phyloP scores from a whole-genome alignment of 1,140 invertebrate genomes.

The Protaetia brevitarsis region DNA sequence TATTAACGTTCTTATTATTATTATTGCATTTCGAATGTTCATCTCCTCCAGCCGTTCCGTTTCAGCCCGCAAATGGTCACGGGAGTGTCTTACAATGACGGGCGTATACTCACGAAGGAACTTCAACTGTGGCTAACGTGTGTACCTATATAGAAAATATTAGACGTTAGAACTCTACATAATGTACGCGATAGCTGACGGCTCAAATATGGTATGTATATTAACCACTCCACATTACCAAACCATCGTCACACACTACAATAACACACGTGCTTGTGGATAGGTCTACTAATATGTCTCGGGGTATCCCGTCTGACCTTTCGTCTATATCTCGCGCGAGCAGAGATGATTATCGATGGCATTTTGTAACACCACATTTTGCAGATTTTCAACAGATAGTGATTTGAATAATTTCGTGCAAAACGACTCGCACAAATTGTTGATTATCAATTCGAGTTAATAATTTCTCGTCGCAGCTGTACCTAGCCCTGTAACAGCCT shows the following conservation, averaged over 20 bases:
- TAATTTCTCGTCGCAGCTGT: neutral
- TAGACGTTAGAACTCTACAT: neutral
- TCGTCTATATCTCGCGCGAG: slow-evolving; percentile 7
- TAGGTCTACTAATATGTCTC: neutral
- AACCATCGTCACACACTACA: slow-evolving; percentile 1
- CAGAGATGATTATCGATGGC: slow-evolving; percentile 17
- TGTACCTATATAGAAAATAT: neutral
- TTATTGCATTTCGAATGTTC: slow-evolving; percentile 7
- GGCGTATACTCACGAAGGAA: slow-evolving; percentile 10
- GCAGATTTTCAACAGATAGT: slow-evolving; percentile 11
- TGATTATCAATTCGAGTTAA: slow-evolving; percentile 18
- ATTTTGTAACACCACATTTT: slow-evolving; percentile 18
- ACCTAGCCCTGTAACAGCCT: no score
- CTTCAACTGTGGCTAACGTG: slow-evolving; percentile 4
- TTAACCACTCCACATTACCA: neutral
- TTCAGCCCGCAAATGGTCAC: slow-evolving; percentile 3
- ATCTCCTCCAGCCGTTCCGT: slow-evolving; percentile 3
- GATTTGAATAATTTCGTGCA: slow-evolving; percentile 18
- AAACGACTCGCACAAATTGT: slow-evolving; percentile 15
- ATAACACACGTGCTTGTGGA: neutral
- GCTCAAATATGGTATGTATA: neutral
- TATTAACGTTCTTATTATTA: neutral
- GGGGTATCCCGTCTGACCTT: slow-evolving; percentile 4
- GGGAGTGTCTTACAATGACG: slow-evolving; percentile 15
- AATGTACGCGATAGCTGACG: neutral